A percentile compares a stretch with the other conserved stretches of the same genome.
Conservation (phyloP, 2,888 invertebrate genomes). For the Metallyticus violacea region DNA sequence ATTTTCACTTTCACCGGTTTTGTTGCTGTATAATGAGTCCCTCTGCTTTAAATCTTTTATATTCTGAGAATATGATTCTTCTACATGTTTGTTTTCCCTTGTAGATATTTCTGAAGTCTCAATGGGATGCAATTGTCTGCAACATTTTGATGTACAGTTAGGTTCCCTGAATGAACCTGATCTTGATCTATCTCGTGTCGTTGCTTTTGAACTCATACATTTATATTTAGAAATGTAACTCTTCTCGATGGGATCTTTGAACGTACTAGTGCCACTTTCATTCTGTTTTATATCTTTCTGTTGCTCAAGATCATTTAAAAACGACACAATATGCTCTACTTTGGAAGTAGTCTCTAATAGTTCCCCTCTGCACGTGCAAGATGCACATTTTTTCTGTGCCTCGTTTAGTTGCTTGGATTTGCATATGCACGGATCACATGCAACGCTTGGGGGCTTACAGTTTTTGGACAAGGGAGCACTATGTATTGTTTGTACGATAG, state of each 20-base stretch:
- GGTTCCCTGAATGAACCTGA: too few species aligned
- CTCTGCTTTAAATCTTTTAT: too few species aligned
- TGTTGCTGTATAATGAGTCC: too few species aligned
- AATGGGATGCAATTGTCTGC: background rate
- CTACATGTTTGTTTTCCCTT: background rate
- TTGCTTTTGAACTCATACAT: background rate
- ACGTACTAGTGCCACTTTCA: too few species aligned
- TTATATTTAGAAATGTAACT: too few species aligned
- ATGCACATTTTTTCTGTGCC: background rate
- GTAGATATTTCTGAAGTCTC: background rate
- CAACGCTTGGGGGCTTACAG: background rate
- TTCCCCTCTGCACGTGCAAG: background rate
- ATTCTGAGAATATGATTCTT: too few species aligned
- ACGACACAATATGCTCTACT: too few species aligned
- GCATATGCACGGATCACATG: background rate
- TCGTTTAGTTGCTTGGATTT: background rate
- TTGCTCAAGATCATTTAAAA: too few species aligned
- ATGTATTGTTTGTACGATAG: background rate
- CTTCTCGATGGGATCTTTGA: background rate
- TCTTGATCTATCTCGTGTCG: background rate
- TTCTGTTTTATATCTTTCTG: too few species aligned
- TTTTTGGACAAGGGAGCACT: background rate
- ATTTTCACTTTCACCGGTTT: too few species aligned
- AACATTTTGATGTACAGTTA: background rate
- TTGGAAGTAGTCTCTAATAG: background rate